Evolutionary conservation across 2,113 vertebrate genomes (phyloP).

Genomic region (Lucifuga dentata): DNA sequence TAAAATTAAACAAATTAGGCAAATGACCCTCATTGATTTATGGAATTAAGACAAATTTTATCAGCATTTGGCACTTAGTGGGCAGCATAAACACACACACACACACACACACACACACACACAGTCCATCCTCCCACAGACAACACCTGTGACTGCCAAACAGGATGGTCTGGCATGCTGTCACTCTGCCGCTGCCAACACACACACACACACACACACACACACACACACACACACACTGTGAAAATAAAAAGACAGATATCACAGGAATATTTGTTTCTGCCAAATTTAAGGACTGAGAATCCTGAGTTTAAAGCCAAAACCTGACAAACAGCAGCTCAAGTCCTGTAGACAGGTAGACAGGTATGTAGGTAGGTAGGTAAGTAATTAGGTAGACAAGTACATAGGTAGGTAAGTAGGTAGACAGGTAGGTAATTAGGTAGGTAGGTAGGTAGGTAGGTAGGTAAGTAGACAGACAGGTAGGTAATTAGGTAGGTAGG

Average conservation of each 20-base stretch:
- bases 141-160: slow-evolving; percentile 70
- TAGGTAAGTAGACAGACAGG: too few species aligned
- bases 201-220: slow-evolving; percentile 10
- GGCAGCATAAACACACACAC: slow-evolving; percentile 36
- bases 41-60: slow-evolving; percentile 37
- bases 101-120: slow-evolving; percentile 34
- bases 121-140: slow-evolving; percentile 69
- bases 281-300: slow-evolving; percentile 64
- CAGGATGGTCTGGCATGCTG: slow-evolving; percentile 65
- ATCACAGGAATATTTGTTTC: slow-evolving; percentile 22
- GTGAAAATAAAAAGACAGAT: slow-evolving; percentile 42
- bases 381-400: too few species aligned
- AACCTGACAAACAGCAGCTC: too few species aligned
- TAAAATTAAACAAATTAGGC: slow-evolving; percentile 48
- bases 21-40: slow-evolving; percentile 42
- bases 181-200: slow-evolving; percentile 67
- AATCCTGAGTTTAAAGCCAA: background rate
- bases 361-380: too few species aligned
- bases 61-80: slow-evolving; percentile 65
- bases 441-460: too few species aligned
- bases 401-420: too few species aligned
- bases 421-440: too few species aligned
- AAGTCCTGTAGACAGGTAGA: too few species aligned
- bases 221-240: slow-evolving; percentile 30
- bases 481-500: too few species aligned